Percentiles rank a stretch among this genome's conserved stretches.
phyloP scores from a whole-genome alignment of 2,888 invertebrate genomes.

The Andrena dorsata region DNA sequence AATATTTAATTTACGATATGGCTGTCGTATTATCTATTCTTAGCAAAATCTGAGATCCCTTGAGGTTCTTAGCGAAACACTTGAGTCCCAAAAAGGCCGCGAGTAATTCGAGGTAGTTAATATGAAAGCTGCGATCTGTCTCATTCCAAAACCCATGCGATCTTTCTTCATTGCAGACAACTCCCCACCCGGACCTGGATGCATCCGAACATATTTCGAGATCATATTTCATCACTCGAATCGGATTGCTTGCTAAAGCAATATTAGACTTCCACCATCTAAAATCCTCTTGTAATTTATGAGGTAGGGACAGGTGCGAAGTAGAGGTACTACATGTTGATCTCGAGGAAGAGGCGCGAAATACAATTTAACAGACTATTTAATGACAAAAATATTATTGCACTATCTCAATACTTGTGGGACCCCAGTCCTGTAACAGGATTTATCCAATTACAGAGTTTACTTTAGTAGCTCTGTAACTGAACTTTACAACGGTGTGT shows the following conservation, averaged over 20 bases:
- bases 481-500: no score
- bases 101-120: constrained; percentile 29
- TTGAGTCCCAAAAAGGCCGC: constrained; percentile 20
- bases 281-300: not conserved
- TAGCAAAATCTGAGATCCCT: constrained; percentile 19
- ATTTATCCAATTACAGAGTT: no score
- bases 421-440: no score
- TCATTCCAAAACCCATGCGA: constrained; percentile 21
- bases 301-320: not conserved
- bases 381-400: no score
- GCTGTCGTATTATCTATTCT: constrained; percentile 35
- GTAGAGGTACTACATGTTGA: no score
- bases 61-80: constrained; percentile 18
- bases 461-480: no score
- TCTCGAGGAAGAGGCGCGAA: no score
- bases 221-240: not conserved
- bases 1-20: constrained; percentile 25
- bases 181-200: constrained; percentile 33
- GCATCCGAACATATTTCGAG: constrained; percentile 29
- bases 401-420: no score
- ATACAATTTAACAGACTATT: no score
- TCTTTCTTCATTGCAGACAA: not conserved
- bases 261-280: not conserved
- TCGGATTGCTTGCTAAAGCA: constrained; percentile 2
- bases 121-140: constrained; percentile 6